phyloP scores from a whole-genome alignment of 1,140 invertebrate genomes.

The Pachypsylla venusta region DNA sequence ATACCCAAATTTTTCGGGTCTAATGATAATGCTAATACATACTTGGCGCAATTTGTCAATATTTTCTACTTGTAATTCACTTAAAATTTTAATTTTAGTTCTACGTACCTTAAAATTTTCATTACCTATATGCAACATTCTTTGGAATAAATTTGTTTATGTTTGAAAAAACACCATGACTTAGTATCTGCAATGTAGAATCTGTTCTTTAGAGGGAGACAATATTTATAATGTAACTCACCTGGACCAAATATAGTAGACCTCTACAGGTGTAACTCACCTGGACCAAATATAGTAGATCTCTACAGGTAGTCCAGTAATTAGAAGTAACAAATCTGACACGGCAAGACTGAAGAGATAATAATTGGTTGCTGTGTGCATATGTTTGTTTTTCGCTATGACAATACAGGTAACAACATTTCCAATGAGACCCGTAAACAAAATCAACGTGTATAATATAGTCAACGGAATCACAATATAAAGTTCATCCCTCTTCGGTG shows the following conservation, averaged over 20 bases:
- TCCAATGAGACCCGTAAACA: slow-evolving; percentile 61
- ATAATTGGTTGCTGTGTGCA: slow-evolving; percentile 72
- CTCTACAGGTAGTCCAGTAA: slow-evolving; percentile 58
- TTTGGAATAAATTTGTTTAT: no score
- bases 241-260: slow-evolving; percentile 64
- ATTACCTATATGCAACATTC: no score
- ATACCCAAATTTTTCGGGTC: no score
- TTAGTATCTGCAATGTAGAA: no score
- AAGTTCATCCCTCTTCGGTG: slow-evolving; percentile 36
- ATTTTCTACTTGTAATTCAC: no score
- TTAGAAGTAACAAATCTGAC: slow-evolving; percentile 65
- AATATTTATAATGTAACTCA: no score
- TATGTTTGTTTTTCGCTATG: slow-evolving; percentile 61
- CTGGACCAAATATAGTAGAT: slow-evolving; percentile 65
- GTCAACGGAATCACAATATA: slow-evolving; percentile 45
- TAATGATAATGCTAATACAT: no score
- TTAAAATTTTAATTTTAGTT: no score
- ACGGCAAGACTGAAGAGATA: slow-evolving; percentile 77
- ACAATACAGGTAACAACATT: slow-evolving; percentile 76
- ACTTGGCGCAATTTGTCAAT: no score
- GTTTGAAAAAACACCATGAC: no score
- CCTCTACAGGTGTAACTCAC: slow-evolving; percentile 55
- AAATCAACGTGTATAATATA: slow-evolving; percentile 54
- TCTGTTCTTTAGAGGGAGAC: no score
- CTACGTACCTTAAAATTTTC: no score